These are phyloP conservation scores for Phataginus tricuspis DNA, from an alignment of 2,797 vertebrate species.

Conservation along the genomic window DNA sequence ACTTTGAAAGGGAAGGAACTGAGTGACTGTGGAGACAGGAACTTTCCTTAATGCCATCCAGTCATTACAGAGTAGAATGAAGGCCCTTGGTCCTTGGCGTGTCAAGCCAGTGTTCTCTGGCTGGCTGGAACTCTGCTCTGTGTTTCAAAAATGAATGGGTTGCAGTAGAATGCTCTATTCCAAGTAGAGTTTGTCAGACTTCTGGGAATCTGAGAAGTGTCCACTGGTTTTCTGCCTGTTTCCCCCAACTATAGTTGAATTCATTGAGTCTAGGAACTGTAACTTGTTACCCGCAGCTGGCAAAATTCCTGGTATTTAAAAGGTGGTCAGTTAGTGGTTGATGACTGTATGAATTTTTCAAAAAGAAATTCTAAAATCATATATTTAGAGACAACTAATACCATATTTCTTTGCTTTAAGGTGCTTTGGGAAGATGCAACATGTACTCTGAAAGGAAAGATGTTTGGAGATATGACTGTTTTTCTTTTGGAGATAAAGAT, in stretches of 20 bases:
- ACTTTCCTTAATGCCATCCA: neutral
- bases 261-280: neutral
- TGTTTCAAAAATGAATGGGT: neutral
- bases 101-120: neutral
- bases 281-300: neutral
- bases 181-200: constrained; percentile 52
- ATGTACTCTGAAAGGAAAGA: neutral
- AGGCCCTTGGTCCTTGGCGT: neutral
- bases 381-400: neutral
- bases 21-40: neutral
- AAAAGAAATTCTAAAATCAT: constrained; percentile 22
- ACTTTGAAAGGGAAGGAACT: neutral
- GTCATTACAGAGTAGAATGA: neutral
- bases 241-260: neutral
- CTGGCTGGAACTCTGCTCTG: neutral
- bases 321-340: constrained; percentile 31
- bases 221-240: constrained; percentile 42
- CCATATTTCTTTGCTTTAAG: neutral
- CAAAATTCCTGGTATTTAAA: constrained; percentile 38
- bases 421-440: constrained; percentile 28
- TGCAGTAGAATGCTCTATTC: neutral
- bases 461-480: neutral
- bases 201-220: constrained; percentile 63
- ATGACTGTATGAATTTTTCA: constrained; percentile 37
- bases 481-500: too few species aligned